Conservation (phyloP, 2,888 invertebrate genomes). For the Diarsia rubi region DNA sequence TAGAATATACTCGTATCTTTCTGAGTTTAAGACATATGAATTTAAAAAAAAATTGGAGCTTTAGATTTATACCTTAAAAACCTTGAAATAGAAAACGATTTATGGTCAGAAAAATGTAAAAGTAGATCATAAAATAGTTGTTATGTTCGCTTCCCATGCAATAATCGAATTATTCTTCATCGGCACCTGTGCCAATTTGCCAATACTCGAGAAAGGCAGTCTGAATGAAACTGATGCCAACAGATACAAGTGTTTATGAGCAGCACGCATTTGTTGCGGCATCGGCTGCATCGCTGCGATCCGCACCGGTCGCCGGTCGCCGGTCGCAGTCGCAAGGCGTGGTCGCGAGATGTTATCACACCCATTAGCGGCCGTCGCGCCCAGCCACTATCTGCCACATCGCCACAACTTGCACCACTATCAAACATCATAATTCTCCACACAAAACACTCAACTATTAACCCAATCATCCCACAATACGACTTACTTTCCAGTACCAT, state of each 20-base stretch:
- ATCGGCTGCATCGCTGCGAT: slow-evolving; percentile 57
- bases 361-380: slow-evolving; percentile 88
- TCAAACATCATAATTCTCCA: slow-evolving; percentile 74
- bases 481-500: slow-evolving; percentile 57
- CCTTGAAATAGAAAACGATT: background rate
- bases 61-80: background rate
- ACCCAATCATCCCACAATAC: slow-evolving; percentile 60
- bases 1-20: background rate
- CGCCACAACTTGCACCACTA: slow-evolving; percentile 73
- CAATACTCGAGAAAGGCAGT: slow-evolving; percentile 35
- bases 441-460: slow-evolving; percentile 52
- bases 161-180: slow-evolving; percentile 6
- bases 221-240: slow-evolving; percentile 57
- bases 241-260: slow-evolving; percentile 68
- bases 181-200: slow-evolving; percentile 14
- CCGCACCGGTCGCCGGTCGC: slow-evolving; percentile 58
- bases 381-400: slow-evolving; percentile 86
- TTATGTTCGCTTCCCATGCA: background rate
- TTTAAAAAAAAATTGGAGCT: background rate
- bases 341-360: slow-evolving; percentile 87
- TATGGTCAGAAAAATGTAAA: background rate
- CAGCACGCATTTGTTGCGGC: slow-evolving; percentile 62
- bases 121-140: background rate
- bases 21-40: background rate
- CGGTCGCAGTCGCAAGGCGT: slow-evolving; percentile 78